Percentiles rank a stretch among this genome's conserved stretches.
These are phyloP conservation scores for Zaprionus africanus DNA, from an alignment of 1,140 invertebrate species.

Conservation along the genomic window DNA sequence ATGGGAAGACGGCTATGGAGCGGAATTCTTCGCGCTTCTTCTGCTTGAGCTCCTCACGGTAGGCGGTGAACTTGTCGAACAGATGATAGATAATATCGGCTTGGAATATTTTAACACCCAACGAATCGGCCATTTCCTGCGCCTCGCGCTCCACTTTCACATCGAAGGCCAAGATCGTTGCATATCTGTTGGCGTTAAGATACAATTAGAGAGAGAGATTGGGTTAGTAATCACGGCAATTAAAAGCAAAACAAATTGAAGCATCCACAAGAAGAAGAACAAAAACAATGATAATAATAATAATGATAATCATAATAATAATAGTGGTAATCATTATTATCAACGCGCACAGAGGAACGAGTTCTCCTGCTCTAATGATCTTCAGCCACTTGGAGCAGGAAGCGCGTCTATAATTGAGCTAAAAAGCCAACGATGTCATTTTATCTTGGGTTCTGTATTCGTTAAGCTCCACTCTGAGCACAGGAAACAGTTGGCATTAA, in stretches of 20 bases:
- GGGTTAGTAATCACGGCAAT: conserved; percentile 51
- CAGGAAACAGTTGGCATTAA: conserved; percentile 78
- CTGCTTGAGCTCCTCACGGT: conserved; percentile 96
- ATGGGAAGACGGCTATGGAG: conserved; percentile 98
- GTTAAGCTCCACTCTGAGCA: neutral
- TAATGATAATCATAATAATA: conserved; percentile 63
- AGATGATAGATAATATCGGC: conserved; percentile 99
- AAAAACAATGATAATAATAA: conserved; percentile 28
- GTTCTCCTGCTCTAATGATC: conserved; percentile 66
- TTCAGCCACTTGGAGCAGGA: conserved; percentile 47
- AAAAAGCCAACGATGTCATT: conserved; percentile 36
- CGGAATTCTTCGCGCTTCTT: conserved; percentile 98
- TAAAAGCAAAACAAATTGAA: conserved; percentile 58
- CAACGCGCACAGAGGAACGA: conserved; percentile 1
- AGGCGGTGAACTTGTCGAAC: conserved; percentile 98
- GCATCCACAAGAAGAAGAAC: conserved; percentile 9
- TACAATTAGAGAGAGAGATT: conserved; percentile 19
- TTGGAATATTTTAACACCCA: conserved; percentile 98
- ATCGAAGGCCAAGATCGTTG: conserved; percentile 99
- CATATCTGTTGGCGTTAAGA: conserved; percentile 88
- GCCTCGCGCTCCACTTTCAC: conserved; percentile 99
- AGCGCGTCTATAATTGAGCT: conserved; percentile 72
- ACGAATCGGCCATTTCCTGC: conserved; percentile 97
- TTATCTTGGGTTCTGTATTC: conserved; percentile 4
- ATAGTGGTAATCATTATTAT: conserved; percentile 29